Conservation (phyloP, 2,888 invertebrate genomes). For the Seira sanloemensis region DNA sequence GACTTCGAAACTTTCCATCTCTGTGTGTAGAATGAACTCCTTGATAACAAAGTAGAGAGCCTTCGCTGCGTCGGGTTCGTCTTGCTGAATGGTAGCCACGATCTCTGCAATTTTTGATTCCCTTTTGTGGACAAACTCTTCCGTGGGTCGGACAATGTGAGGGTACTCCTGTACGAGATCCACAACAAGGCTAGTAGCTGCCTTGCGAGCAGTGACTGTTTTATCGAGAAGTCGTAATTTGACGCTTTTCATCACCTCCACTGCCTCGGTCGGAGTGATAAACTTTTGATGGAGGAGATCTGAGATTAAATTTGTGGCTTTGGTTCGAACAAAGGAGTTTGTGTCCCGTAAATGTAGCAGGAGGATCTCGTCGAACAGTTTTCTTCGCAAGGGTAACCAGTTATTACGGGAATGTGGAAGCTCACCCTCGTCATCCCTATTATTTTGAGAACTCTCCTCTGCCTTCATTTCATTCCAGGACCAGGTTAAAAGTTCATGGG, state of each 20-base stretch:
- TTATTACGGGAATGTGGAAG: constrained; percentile 14
- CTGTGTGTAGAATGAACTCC: constrained; percentile 42
- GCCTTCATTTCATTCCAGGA: constrained; percentile 31
- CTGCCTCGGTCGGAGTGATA: constrained; percentile 46
- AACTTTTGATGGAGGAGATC: constrained; percentile 39
- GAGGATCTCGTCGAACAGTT: constrained; percentile 51
- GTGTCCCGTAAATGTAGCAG: constrained; percentile 61
- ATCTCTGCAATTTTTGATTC: constrained; percentile 29
- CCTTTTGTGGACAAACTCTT: constrained; percentile 22
- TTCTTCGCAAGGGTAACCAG: constrained; percentile 30
- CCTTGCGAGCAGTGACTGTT: constrained; percentile 62
- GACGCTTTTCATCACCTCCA: constrained; percentile 46
- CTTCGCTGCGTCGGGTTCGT: constrained; percentile 20
- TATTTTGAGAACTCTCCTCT: neutral
- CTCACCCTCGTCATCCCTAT: constrained; percentile 25
- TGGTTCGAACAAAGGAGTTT: constrained; percentile 65
- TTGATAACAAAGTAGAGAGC: constrained; percentile 51
- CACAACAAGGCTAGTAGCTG: constrained; percentile 57
- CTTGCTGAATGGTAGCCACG: constrained; percentile 20
- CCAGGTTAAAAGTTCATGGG: constrained; percentile 29
- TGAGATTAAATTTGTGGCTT: constrained; percentile 52
- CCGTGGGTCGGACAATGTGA: constrained; percentile 52
- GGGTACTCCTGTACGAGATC: constrained; percentile 64
- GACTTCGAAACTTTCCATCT: neutral
- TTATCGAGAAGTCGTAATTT: constrained; percentile 66